Percentiles rank a stretch among this genome's conserved stretches.
These are phyloP conservation scores for Pseudorectes ferrugineus DNA, from an alignment of 2,113 vertebrate species.

Conservation along the genomic window DNA sequence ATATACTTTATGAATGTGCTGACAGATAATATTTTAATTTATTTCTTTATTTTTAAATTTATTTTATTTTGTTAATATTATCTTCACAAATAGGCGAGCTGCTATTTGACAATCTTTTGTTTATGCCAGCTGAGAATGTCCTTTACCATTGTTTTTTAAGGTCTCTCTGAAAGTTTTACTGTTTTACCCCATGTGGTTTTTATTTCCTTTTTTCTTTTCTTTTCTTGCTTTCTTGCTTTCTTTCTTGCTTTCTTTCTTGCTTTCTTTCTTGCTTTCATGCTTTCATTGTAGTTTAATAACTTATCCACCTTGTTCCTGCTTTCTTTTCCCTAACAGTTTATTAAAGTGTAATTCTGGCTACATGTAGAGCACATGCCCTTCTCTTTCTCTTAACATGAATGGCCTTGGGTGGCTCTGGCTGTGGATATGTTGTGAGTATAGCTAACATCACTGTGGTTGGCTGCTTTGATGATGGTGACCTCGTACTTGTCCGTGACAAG, in stretches of 20 bases:
- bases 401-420: neutral
- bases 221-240: fast-evolving
- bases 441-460: neutral
- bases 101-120: neutral
- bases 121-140: neutral
- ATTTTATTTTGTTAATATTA: neutral
- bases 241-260: too few relatives aligned
- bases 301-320: neutral
- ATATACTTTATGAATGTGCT: neutral
- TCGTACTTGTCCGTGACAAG: neutral
- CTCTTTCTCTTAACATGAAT: neutral
- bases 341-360: neutral
- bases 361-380: neutral
- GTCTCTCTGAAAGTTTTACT: neutral
- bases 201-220: neutral
- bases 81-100: neutral
- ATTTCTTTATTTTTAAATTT: neutral
- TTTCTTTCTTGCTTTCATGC: fast-evolving
- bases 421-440: neutral
- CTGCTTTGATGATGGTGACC: neutral
- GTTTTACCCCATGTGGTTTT: neutral
- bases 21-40: neutral
- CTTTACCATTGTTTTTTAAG: neutral
- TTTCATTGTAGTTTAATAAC: neutral
- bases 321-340: neutral